phyloP scores from a whole-genome alignment of 2,113 vertebrate genomes.

The Rutilus rutilus region DNA sequence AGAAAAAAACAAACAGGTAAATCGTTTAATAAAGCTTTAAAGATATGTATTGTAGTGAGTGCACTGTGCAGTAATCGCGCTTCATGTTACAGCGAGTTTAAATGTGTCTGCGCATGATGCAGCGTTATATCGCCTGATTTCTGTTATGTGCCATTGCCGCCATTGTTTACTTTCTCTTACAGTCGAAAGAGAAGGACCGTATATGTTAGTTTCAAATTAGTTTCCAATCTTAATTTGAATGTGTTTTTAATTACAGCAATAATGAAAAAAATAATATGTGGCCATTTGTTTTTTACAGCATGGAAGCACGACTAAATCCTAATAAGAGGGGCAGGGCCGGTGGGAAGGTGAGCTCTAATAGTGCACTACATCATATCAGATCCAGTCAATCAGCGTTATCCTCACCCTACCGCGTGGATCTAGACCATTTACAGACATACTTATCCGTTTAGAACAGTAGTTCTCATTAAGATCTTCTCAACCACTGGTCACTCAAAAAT shows the following conservation, averaged over 20 bases:
- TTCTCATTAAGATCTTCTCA: not conserved
- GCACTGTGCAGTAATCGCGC: not conserved
- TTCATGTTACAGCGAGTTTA: not conserved
- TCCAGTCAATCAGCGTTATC: not conserved
- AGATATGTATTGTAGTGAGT: not conserved
- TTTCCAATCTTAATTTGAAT: not conserved
- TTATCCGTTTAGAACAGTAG: not conserved
- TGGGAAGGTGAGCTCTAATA: constrained; percentile 58
- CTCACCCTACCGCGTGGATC: too few species aligned
- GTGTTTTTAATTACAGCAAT: not conserved
- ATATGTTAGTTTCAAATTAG: not conserved
- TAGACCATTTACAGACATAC: not conserved
- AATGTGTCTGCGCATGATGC: not conserved
- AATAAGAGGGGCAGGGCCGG: constrained; percentile 57
- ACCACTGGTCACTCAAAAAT: not conserved
- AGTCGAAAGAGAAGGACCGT: not conserved
- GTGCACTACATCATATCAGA: not conserved
- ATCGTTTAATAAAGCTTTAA: not conserved
- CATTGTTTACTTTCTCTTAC: not conserved
- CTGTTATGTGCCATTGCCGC: not conserved
- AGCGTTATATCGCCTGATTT: not conserved
- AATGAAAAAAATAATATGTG: not conserved
- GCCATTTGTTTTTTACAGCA: constrained; percentile 28
- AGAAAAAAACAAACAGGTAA: not conserved
- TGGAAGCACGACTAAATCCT: constrained; percentile 34